Base-by-base conservation (phyloP, 2,888 invertebrate species). In the Monopis laevigella region DNA sequence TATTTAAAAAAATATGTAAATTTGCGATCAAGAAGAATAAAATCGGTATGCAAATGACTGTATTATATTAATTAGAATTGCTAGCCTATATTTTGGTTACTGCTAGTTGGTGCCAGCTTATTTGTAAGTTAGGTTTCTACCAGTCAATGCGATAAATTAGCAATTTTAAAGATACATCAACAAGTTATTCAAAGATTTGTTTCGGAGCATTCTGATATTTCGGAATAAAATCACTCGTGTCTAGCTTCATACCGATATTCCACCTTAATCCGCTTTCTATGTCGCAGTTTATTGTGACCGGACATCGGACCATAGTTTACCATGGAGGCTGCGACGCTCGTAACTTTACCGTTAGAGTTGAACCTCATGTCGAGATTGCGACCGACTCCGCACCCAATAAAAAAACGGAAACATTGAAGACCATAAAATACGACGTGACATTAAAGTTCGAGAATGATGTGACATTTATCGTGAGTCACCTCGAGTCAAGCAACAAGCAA, bases 241-340 rank as follows among this genome's bases (percentile, higher is more conserved):
- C 10, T 24, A 24, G 24, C 6, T 24, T 10, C 24, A 24, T 24
- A n/a, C n/a, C n/a, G n/a, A 24, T 24, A 24, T 24, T 24, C 6
- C 24, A 24, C 10, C 10, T 24, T 24, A 24, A 24, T 24, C 24
- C 6, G 24, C 24, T 24, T 7, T 7, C 24, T 24, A 24, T 7
- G 6, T 24, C 6, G 24, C 6, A 24, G 24, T 10, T 10, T 7
- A 24, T 24, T 7, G 10, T 6, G 6, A 6, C 10, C 24, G 24
- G 24, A 10, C 24, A 24, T 24, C 24, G 58, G n/a, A 49, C 48
- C 59, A 64, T 62, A 57, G 52, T 58, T 64, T 69, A 65, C 70
- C 66, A 62, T 46, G 49, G 43, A 55, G 51, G 46, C 51, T 50
- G 24, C 29, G 52, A 50, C 45, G 51, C 51, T 55, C 54, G 52